phyloP scores from a whole-genome alignment of 2,113 vertebrate species.

The Cathartes aura region DNA sequence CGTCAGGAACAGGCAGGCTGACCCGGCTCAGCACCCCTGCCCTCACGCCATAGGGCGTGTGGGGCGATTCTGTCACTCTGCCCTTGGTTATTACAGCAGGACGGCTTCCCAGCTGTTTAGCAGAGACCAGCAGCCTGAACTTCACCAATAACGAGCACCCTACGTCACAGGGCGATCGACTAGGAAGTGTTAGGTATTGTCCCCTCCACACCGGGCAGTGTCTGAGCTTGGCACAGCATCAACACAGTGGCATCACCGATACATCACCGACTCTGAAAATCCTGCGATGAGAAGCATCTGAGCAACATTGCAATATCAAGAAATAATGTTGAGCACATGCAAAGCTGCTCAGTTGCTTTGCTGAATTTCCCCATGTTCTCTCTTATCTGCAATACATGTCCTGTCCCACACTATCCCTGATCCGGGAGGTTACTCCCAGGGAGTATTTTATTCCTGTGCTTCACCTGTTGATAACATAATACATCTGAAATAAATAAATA shows the following conservation, averaged over 20 bases:
- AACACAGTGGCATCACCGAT: neutral
- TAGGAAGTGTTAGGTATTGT: neutral
- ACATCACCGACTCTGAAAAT: neutral
- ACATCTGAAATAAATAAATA: neutral
- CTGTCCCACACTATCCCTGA: neutral
- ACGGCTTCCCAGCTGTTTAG: neutral
- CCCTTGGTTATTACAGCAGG: neutral
- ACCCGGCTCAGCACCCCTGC: neutral
- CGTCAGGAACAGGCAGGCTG: neutral
- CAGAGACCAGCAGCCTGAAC: neutral
- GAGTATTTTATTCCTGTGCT: neutral
- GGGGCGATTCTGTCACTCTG: neutral
- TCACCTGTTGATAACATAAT: neutral
- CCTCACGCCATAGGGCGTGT: accelerated
- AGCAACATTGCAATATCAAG: neutral
- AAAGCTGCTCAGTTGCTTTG: neutral
- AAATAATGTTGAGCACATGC: neutral
- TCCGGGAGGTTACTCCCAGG: neutral
- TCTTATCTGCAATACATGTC: neutral
- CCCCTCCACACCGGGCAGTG: neutral
- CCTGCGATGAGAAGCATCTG: neutral
- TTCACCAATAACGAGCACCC: neutral
- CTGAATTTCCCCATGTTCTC: neutral
- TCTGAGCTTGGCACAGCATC: neutral
- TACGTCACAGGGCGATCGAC: neutral